Conservation (phyloP, 2,797 vertebrate species). For the Threskiornis aethiopicus region DNA sequence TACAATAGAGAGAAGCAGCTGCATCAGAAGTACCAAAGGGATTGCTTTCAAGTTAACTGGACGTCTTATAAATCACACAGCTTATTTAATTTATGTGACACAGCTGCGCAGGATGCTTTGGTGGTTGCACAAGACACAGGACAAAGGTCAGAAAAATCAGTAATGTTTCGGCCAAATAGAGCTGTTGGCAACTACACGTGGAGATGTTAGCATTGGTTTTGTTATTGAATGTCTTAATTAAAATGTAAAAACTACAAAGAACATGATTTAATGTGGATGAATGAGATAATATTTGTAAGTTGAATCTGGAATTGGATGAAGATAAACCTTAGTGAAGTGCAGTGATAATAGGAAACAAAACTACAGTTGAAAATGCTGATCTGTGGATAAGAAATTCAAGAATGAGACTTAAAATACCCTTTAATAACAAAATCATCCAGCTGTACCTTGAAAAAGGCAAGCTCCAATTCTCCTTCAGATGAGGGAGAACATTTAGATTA, state of each 20-base stretch:
- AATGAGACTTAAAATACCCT: neutral
- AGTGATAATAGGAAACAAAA: neutral
- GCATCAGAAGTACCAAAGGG: slow-evolving; percentile 62
- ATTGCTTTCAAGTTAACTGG: slow-evolving; percentile 65
- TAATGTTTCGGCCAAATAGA: slow-evolving; percentile 35
- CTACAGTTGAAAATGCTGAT: slow-evolving; percentile 33
- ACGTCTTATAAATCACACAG: slow-evolving; percentile 65
- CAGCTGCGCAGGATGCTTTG: slow-evolving; percentile 53
- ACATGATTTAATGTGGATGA: slow-evolving; percentile 44
- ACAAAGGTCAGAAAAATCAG: slow-evolving; percentile 57
- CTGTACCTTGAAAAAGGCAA: neutral
- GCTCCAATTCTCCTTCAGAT: neutral
- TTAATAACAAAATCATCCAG: neutral
- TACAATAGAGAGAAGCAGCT: slow-evolving; percentile 67
- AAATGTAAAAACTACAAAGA: slow-evolving; percentile 42
- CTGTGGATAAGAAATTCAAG: slow-evolving; percentile 24
- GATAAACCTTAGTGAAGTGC: neutral
- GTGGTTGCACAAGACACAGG: slow-evolving; percentile 50
- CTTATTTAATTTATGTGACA: slow-evolving; percentile 67
- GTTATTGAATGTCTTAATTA: slow-evolving; percentile 56
- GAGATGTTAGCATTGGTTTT: slow-evolving; percentile 28
- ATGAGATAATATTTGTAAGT: slow-evolving; percentile 19
- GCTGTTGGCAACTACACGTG: neutral
- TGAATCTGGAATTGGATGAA: neutral
- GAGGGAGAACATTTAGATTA: neutral